Percentiles rank a stretch among this genome's conserved stretches.
Evolutionary conservation across 2,888 invertebrate species (phyloP).

Genomic region (Pseudoips prasinana): DNA sequence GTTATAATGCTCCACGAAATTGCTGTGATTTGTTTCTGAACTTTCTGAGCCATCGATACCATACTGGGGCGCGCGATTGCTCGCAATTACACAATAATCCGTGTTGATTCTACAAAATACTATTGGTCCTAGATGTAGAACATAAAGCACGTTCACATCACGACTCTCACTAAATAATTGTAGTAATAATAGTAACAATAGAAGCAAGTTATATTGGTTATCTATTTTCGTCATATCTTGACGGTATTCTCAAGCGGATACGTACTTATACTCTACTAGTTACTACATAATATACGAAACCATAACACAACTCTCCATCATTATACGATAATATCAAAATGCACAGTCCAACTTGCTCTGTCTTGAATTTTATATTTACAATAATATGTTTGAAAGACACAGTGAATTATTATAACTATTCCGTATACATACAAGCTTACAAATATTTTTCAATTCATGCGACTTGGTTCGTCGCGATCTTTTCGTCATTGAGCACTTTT

Average conservation of each 20-base stretch:
- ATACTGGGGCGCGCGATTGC: slow-evolving; percentile 42
- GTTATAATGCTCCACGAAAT: slow-evolving; percentile 67
- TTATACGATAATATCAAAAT: too few species aligned
- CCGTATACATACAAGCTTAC: too few species aligned
- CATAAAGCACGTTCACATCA: slow-evolving; percentile 18
- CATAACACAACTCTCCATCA: background rate
- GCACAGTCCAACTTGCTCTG: too few species aligned
- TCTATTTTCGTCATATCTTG: slow-evolving; percentile 1
- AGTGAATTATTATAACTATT: too few species aligned
- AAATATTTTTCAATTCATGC: too few species aligned
- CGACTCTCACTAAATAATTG: slow-evolving; percentile 39
- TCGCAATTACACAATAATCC: slow-evolving; percentile 67
- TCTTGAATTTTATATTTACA: too few species aligned
- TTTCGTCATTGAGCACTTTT: slow-evolving; percentile 51
- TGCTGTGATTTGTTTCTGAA: slow-evolving; percentile 69
- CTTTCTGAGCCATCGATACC: slow-evolving; percentile 57
- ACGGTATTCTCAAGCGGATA: background rate
- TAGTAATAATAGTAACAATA: slow-evolving; percentile 5
- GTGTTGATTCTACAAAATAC: slow-evolving; percentile 62
- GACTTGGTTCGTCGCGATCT: slow-evolving; percentile 32
- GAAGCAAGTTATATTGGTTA: slow-evolving; percentile 3
- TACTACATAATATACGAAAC: background rate
- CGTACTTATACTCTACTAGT: background rate
- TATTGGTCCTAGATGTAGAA: slow-evolving; percentile 37
- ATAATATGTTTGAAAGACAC: too few species aligned